Evolutionary conservation across 2,113 vertebrate genomes (phyloP).

Genomic region (Hemiscyllium ocellatum): DNA sequence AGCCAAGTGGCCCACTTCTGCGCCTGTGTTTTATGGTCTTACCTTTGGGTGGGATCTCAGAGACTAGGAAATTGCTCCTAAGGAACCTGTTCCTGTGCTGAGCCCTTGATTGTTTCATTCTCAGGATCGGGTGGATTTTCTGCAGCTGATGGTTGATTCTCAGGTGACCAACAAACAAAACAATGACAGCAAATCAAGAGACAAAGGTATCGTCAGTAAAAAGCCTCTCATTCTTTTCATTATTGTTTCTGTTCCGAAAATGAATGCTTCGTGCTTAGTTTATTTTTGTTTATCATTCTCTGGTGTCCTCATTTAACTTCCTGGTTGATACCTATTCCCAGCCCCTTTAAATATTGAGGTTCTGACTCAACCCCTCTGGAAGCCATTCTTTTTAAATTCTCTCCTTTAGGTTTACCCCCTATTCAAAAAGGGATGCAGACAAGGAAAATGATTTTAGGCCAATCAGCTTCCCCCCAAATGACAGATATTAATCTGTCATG

Average conservation of each 20-base stretch:
- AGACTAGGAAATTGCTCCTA: too few species aligned
- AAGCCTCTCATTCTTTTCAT: neutral
- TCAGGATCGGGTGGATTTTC: constrained; percentile 69
- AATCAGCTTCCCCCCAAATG: too few species aligned
- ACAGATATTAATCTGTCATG: neutral
- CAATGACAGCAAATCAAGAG: neutral
- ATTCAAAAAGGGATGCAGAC: too few species aligned
- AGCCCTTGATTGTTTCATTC: neutral
- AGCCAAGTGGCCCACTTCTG: too few species aligned
- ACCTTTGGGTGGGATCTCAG: too few species aligned
- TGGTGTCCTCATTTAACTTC: neutral
- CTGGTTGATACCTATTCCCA: neutral
- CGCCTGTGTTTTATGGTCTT: too few species aligned
- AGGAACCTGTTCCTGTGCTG: too few species aligned
- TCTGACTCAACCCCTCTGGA: too few species aligned
- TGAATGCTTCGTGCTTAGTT: neutral
- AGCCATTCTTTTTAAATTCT: too few species aligned
- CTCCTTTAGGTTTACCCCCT: too few species aligned
- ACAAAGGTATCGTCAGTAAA: neutral
- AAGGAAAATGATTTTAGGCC: too few species aligned
- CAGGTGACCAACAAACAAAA: constrained; percentile 48
- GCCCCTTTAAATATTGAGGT: neutral
- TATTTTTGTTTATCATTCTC: neutral
- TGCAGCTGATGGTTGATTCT: constrained; percentile 75
- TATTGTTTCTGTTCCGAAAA: neutral